phyloP scores from a whole-genome alignment of 2,797 vertebrate genomes.

The Pyrocephalus nanus region DNA sequence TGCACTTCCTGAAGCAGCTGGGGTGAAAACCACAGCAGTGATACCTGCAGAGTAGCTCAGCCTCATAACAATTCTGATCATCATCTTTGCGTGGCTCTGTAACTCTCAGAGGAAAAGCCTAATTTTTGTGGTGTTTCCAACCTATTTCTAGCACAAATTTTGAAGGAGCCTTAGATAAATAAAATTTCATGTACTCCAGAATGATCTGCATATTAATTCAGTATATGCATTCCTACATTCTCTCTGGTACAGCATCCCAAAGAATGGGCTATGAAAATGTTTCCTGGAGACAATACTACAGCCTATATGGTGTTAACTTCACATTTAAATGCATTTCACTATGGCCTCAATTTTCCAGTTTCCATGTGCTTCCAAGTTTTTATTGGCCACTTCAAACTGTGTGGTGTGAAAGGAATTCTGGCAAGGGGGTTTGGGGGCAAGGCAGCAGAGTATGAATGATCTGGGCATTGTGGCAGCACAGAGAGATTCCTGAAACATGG shows the following conservation, averaged over 20 bases:
- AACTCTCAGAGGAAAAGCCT: neutral
- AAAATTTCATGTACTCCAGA: neutral
- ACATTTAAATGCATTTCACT: neutral
- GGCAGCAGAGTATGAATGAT: neutral
- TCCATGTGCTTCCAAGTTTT: neutral
- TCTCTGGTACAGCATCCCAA: neutral
- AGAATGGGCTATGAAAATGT: neutral
- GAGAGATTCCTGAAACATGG: neutral
- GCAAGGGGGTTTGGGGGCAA: neutral
- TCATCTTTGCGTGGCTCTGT: neutral
- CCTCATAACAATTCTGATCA: neutral
- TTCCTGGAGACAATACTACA: neutral
- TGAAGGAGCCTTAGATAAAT: neutral
- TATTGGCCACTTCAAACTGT: neutral
- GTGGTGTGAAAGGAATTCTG: neutral
- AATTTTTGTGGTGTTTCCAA: neutral
- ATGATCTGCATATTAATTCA: neutral
- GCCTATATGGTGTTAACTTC: neutral
- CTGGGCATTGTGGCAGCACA: neutral
- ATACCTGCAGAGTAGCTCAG: neutral
- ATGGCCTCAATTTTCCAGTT: neutral
- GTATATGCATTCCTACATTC: neutral
- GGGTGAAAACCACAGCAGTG: neutral
- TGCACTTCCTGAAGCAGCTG: neutral
- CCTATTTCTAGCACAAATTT: neutral